Base-by-base conservation (phyloP, 2,888 invertebrate genomes). In the Clunio marinus region DNA sequence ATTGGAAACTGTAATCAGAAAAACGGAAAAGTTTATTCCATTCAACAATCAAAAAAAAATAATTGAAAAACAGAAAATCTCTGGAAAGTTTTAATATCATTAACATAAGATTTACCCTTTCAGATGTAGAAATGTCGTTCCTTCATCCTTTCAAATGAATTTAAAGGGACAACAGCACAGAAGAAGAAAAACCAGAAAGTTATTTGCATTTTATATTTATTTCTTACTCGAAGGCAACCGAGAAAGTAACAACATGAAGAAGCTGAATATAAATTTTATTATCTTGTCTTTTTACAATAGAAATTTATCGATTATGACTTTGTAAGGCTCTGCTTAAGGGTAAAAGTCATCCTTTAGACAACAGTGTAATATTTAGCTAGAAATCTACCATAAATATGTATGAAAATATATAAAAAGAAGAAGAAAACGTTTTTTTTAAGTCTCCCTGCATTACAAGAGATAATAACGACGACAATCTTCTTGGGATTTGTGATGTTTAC, bases 151-250 rank as follows among this genome's bases (percentile, higher is more conserved):
- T 15, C 41, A 7, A 4, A 32, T 32, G 32, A 32, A 22, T 22
- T 20, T 3, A 51, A 51, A 51, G 46, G 24, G 24, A 32, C 28
- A 59, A 28, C 22, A 22, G 20, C 22, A 24, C 17, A 17, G 20
- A 59, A n/a, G 15, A 25, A 57, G 10, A 35, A 35, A 20, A 59
- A 15, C 32, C 5, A 41, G 10, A 51, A 22, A 51, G 22, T 22
- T 22, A 59, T 59, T 59, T 59, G 28, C 25, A 57, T 59, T 32
- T 59, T 32, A 20, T 7, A 28, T 59, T 20, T 22, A 22, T 24
- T 22, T 15, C 22, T 17, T 51, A 0, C 22, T 46, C 17, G 8
- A 8, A 3, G 8, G 2, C 37, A 24, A 5, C 3, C 41, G 7
- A n/a, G 17, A 32, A 15, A 17, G 15, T 28, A 35, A 59, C 35